Conservation (phyloP, 1,140 invertebrate genomes). For the Arctopsyche grandis region DNA sequence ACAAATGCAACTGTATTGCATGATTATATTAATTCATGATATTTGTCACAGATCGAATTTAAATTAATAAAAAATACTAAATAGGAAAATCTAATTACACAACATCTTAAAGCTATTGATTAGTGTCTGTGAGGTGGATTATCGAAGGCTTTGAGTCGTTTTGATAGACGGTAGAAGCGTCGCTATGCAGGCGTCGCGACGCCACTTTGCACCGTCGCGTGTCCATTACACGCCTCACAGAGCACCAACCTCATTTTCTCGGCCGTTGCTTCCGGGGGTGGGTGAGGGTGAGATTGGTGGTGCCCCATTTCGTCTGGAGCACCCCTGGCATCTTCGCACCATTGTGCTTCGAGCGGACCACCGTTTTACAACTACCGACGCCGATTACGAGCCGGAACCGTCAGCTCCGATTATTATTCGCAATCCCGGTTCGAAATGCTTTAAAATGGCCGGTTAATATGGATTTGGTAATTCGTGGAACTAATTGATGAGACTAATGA, state of each 20-base stretch:
- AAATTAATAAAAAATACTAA: too few species aligned
- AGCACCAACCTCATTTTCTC: slow-evolving; percentile 65
- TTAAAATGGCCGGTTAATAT: too few species aligned
- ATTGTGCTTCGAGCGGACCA: neutral
- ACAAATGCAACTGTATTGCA: too few species aligned
- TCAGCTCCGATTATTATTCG: too few species aligned
- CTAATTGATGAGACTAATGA: too few species aligned
- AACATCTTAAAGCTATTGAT: too few species aligned
- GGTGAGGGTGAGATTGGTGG: neutral
- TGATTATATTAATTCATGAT: too few species aligned
- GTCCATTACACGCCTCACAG: slow-evolving; percentile 64
- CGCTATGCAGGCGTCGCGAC: slow-evolving; percentile 52
- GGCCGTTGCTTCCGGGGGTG: slow-evolving; percentile 60
- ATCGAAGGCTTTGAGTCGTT: neutral
- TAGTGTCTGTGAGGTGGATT: too few species aligned
- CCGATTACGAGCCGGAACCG: neutral
- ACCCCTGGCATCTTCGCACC: slow-evolving; percentile 11
- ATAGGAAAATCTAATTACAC: too few species aligned
- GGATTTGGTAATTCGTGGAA: too few species aligned
- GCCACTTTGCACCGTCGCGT: slow-evolving; percentile 54
- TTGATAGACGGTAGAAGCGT: neutral
- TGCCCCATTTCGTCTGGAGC: neutral
- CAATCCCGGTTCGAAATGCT: too few species aligned
- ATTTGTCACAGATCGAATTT: too few species aligned
- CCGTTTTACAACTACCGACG: slow-evolving; percentile 11